These are phyloP conservation scores for Pollicipes pollicipes DNA, from an alignment of 1,140 invertebrate genomes.

Conservation along the genomic window DNA sequence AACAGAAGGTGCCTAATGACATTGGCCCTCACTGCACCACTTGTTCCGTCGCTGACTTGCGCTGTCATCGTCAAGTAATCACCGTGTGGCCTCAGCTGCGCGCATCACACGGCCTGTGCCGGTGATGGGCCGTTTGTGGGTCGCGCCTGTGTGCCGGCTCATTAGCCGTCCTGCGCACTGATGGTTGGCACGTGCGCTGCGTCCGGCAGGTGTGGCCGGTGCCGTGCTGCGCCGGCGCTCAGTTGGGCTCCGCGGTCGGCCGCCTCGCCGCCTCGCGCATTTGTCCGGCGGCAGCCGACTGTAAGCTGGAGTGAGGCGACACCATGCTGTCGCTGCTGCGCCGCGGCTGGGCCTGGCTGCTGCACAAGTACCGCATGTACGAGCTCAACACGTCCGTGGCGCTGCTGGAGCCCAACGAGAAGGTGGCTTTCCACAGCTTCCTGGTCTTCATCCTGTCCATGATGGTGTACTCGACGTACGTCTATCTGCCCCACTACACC, in stretches of 20 bases:
- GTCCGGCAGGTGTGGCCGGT: not conserved
- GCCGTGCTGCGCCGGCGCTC: not conserved
- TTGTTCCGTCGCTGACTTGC: too few relatives aligned
- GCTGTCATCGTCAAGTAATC: too few relatives aligned
- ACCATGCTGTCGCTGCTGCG: not conserved
- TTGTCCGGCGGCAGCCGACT: too few relatives aligned
- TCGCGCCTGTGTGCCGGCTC: not conserved
- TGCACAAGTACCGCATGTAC: slow-evolving; percentile 15
- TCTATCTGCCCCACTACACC: slow-evolving; percentile 17
- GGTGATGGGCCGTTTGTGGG: too few relatives aligned
- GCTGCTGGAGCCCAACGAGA: slow-evolving; percentile 16
- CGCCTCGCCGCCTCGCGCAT: not conserved
- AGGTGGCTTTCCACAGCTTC: slow-evolving; percentile 16
- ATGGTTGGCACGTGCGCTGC: not conserved
- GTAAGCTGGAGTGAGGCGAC: not conserved
- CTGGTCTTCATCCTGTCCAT: slow-evolving; percentile 15
- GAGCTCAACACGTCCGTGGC: slow-evolving; percentile 18
- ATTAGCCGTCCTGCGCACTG: not conserved
- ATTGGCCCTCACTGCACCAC: too few relatives aligned
- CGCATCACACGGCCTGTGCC: too few relatives aligned
- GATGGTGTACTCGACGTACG: slow-evolving; percentile 18
- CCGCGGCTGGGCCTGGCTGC: slow-evolving; percentile 1
- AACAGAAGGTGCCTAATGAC: too few relatives aligned
- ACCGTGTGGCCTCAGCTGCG: too few relatives aligned
- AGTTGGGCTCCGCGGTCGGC: not conserved